Evolutionary conservation across 2,113 vertebrate genomes (phyloP), one percentile per base, ranked within the genome.

Genomic region (Amphiprion percula): DNA sequence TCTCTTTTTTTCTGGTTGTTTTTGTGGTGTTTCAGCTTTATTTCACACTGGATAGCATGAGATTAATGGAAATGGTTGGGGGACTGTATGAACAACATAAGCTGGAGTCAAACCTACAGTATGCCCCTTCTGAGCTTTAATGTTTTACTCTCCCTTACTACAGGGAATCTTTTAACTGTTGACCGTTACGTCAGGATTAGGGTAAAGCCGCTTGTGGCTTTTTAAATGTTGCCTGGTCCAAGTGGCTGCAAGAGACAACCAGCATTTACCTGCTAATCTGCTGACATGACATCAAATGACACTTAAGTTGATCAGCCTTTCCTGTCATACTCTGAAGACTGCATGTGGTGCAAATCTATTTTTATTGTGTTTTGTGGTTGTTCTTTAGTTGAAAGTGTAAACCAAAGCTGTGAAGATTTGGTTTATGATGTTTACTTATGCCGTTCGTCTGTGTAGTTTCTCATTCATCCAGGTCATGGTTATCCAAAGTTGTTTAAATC

Each of bases 11-110:
- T 62, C 14, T 71, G 55, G 46, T 69, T 74, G 54, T 68, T 74
- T 80, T 61, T 19, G 30, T 54, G 58, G 12, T 37, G 12, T 74
- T 83, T 74, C 33, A 39, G 69, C 16, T 77, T 79, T 46, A 50
- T 52, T 1, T 1, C 8, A 68, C 37, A 17, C 28, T 14, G 33
- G 49, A 70, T 21, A 37, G 6, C 47, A 21, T 21, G 71, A 50
- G 74, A 23, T 37, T 23, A 37, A 37, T 37, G 33, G 59, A 4
- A 19, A 37, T 66, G 0, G 21, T 30, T 54, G 6, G n/a, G 49
- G 33, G 3, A 44, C 10, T 28, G 28, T 26, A 24, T 55, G 41
- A 37, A 0, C 23, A 47, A 50, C 66, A 30, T 50, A 37, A 62
- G 19, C n/a, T 65, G 54, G 19, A 60, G 4, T 23, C 33, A n/a